phyloP scores from a whole-genome alignment of 2,797 vertebrate species.

The Gymnodraco acuticeps region DNA sequence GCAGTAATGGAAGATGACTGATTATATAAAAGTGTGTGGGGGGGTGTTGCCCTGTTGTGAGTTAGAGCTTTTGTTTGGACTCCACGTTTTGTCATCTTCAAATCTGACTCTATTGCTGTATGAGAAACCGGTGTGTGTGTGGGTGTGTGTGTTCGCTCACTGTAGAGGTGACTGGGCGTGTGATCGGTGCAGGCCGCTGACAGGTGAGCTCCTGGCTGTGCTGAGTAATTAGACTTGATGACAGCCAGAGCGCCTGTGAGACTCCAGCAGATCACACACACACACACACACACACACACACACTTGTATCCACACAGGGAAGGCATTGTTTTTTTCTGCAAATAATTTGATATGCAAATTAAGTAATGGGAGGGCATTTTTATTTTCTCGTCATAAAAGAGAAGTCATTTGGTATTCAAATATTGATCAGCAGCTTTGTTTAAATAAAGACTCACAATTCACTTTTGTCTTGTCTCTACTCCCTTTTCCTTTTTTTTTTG shows the following conservation, averaged over 20 bases:
- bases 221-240: conserved; percentile 71
- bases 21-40: conserved; percentile 5
- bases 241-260: conserved; percentile 51
- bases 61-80: background rate
- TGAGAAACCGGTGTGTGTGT: background rate
- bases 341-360: conserved; percentile 52
- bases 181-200: conserved; percentile 48
- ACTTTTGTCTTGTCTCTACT: background rate
- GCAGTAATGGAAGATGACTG: conserved; percentile 24
- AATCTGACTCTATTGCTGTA: too few relatives aligned
- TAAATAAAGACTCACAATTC: background rate
- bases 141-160: background rate
- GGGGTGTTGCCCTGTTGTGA: background rate
- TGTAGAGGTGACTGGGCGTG: conserved; percentile 41
- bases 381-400: background rate
- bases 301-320: background rate
- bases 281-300: background rate
- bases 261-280: conserved; percentile 20
- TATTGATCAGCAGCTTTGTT: conserved; percentile 12
- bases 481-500: background rate
- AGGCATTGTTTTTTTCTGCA: background rate
- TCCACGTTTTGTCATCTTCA: too few relatives aligned
- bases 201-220: conserved; percentile 47
- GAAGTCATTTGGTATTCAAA: conserved; percentile 39
- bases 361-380: background rate